These are phyloP conservation scores for Caenorhabditis sp. DNA, from an alignment of 2,888 invertebrate species.

Conservation along the genomic window DNA sequence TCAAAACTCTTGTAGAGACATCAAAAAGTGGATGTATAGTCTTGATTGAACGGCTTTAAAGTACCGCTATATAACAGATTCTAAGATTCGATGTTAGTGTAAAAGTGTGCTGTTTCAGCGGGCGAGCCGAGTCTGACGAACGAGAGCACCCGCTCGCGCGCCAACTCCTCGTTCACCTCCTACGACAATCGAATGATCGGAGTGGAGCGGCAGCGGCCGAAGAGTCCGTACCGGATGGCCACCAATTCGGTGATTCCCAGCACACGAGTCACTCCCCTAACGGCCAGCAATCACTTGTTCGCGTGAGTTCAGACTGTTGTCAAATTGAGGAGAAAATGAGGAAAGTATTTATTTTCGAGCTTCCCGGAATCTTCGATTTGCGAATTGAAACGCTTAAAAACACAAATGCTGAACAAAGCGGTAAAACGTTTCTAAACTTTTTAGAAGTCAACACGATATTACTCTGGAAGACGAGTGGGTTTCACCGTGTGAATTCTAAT, in stretches of 20 bases:
- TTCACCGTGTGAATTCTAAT: too few relatives aligned
- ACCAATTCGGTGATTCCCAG: conserved; percentile 9
- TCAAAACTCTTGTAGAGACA: too few relatives aligned
- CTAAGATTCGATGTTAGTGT: too few relatives aligned
- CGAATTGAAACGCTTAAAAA: too few relatives aligned
- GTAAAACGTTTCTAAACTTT: neutral
- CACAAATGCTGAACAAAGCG: too few relatives aligned
- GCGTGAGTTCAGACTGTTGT: conserved; percentile 36
- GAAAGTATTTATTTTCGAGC: too few relatives aligned
- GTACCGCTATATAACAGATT: too few relatives aligned
- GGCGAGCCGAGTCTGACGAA: conserved; percentile 2
- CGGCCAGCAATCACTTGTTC: conserved; percentile 54
- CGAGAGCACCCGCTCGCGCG: conserved; percentile 34
- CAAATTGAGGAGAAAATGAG: too few relatives aligned
- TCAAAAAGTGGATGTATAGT: too few relatives aligned
- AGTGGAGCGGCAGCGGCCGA: conserved; percentile 35
- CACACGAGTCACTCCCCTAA: conserved; percentile 18
- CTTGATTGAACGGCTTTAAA: too few relatives aligned
- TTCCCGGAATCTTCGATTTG: too few relatives aligned
- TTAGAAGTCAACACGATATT: neutral
- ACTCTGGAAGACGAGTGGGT: neutral
- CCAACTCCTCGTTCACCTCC: conserved; percentile 45
- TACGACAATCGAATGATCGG: conserved; percentile 31
- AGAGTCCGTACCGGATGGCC: conserved; percentile 18
- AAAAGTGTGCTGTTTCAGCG: too few relatives aligned